Percentiles rank a stretch among this genome's conserved stretches.
phyloP scores from a whole-genome alignment of 2,113 vertebrate genomes.

The Drymodes brunneopygia region DNA sequence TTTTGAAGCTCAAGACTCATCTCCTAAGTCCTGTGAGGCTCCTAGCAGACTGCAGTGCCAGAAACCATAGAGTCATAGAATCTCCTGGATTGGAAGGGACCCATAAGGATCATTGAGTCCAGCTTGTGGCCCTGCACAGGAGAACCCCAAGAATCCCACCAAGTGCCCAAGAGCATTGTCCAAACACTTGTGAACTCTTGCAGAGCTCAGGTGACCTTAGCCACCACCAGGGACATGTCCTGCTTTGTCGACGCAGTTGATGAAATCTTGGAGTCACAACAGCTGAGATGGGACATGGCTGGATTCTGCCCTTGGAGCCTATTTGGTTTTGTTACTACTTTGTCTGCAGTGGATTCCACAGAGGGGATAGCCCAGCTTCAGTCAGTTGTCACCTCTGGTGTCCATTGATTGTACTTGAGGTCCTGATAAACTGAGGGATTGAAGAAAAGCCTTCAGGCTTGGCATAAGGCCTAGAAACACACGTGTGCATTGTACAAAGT shows the following conservation, averaged over 20 bases:
- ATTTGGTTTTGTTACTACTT: background rate
- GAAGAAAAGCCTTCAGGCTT: background rate
- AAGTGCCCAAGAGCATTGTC: background rate
- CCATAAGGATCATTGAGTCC: background rate
- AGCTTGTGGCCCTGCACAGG: background rate
- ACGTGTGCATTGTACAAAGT: background rate
- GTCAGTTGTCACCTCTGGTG: background rate
- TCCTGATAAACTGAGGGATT: background rate
- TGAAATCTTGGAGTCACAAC: background rate
- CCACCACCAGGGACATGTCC: accelerated
- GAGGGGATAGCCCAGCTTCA: accelerated
- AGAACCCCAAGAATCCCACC: background rate
- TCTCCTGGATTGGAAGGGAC: background rate
- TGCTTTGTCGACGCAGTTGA: accelerated
- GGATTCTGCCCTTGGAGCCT: background rate
- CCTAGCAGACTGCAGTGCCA: accelerated
- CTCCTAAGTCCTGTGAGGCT: background rate
- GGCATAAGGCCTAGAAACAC: background rate
- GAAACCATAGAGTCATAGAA: background rate
- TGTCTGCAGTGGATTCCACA: background rate
- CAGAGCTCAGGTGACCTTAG: background rate
- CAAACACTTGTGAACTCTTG: background rate
- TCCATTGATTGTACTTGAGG: background rate
- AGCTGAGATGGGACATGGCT: background rate
- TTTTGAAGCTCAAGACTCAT: background rate